phyloP scores from a whole-genome alignment of 37 sponge, comb jelly and placozoan species.

The Ianthella basta region DNA sequence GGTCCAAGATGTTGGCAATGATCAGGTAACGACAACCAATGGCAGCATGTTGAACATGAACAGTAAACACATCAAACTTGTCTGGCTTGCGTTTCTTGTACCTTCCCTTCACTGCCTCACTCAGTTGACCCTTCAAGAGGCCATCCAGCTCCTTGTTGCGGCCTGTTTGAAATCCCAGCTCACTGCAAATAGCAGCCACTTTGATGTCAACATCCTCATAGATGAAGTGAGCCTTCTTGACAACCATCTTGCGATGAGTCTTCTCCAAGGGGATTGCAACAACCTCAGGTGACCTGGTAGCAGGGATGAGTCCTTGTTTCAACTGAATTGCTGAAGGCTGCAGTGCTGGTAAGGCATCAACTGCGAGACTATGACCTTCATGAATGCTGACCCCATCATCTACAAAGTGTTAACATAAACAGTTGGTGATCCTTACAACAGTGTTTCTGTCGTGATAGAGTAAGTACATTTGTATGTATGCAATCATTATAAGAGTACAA shows the following conservation, averaged over 20 bases:
- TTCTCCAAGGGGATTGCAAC: conserved; percentile 4
- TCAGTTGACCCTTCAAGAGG: conserved; percentile 1
- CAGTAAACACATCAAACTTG: conserved; percentile 30
- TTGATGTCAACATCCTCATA: conserved; percentile 28
- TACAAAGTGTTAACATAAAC: too few relatives aligned
- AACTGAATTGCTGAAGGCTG: too few relatives aligned
- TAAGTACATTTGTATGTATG: too few relatives aligned
- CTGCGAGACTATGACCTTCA: too few relatives aligned
- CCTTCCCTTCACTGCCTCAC: neutral
- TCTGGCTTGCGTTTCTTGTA: conserved; percentile 17
- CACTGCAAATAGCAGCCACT: conserved; percentile 28
- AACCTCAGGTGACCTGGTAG: neutral
- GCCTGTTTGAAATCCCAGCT: conserved; percentile 2
- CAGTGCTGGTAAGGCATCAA: too few relatives aligned
- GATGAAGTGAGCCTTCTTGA: conserved; percentile 30
- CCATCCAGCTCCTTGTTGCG: conserved; percentile 8
- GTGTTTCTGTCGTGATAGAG: too few relatives aligned
- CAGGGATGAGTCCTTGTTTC: neutral
- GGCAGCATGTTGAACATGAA: conserved; percentile 19
- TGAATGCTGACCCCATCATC: too few relatives aligned
- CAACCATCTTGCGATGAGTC: conserved; percentile 6
- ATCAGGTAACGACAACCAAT: conserved; percentile 8
- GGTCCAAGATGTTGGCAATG: conserved; percentile 11
- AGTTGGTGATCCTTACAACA: too few relatives aligned
- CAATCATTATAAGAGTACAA: too few relatives aligned